A percentile compares a stretch with the other conserved stretches of the same genome.
phyloP scores from a whole-genome alignment of 2,797 vertebrate species.

The Heteromormyrus szaboi region DNA sequence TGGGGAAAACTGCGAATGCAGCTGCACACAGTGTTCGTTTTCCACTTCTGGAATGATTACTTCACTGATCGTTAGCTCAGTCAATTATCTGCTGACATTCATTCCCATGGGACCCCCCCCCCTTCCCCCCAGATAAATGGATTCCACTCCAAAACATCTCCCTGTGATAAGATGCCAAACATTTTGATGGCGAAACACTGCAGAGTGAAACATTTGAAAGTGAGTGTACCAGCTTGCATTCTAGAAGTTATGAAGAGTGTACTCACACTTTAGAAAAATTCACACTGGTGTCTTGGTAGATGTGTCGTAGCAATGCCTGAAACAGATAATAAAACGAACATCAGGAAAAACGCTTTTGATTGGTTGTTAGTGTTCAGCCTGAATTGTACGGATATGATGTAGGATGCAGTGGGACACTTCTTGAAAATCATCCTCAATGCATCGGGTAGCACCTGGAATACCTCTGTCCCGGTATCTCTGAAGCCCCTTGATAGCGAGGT shows the following conservation, averaged over 20 bases:
- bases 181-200: conserved; percentile 1
- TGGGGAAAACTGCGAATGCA: background rate
- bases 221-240: background rate
- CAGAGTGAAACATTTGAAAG: background rate
- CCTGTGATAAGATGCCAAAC: conserved; percentile 1
- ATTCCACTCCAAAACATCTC: conserved; percentile 3
- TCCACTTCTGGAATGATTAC: background rate
- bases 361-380: background rate
- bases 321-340: background rate
- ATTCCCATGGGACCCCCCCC: background rate
- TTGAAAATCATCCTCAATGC: background rate
- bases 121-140: background rate
- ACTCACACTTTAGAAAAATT: background rate
- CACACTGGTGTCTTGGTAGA: background rate
- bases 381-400: background rate
- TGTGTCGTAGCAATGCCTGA: background rate
- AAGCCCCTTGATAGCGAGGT: background rate
- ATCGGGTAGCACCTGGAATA: background rate
- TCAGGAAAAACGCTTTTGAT: background rate
- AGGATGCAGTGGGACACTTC: background rate
- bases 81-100: conserved; percentile 10
- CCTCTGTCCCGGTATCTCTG: background rate
- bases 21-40: background rate
- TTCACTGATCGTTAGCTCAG: background rate
- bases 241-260: background rate